Evolutionary conservation across 2,888 invertebrate species (phyloP), one percentile per base, ranked within the genome.

Genomic region (Parelbella ahira): DNA sequence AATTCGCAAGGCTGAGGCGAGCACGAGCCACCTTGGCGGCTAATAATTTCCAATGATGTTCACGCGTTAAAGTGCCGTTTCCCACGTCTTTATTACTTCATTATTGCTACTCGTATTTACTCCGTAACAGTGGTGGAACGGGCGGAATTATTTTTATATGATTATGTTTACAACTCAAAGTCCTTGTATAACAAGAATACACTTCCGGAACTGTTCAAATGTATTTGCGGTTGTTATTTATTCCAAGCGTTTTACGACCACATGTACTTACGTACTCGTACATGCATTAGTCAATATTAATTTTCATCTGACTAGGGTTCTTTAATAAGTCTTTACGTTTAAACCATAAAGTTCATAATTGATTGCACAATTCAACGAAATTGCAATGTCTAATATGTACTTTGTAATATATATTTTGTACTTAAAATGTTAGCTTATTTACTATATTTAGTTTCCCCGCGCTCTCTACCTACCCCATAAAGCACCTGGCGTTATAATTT

Each of bases 11-110:
- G 86, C 63, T 82, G 64, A 48, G 44, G 39, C 32, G 54, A 52
- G 66, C 84, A 84, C 84, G 83, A 68, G 67, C 65, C 65, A 64
- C 82, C 84, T 84, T 83, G 81, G 71, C 56, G 59, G 62, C 62
- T 72, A 74, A 77, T 76, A 69, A 75, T 69, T 65, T 62, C 63
- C 63, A 75, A 69, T 67, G 72, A 73, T 78, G 74, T 76, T 74
- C 71, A 68, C 72, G 70, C 72, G 53, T 69, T 67, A 58, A 67
- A 60, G 54, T 54, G 54, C 58, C 51, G 60, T 71, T 80, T 79
- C 74, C 68, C 73, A 77, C 75, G 63, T 68, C 54, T 56, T 63
- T 62, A 61, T 53, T 52, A 54, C 53, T 52, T 53, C 53, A 44
- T 56, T 49, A 56, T 50, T 51, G 30, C 33, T 49, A 43, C 49